Evolutionary conservation across 2,797 vertebrate genomes (phyloP).

Genomic region (Agapornis canus): DNA sequence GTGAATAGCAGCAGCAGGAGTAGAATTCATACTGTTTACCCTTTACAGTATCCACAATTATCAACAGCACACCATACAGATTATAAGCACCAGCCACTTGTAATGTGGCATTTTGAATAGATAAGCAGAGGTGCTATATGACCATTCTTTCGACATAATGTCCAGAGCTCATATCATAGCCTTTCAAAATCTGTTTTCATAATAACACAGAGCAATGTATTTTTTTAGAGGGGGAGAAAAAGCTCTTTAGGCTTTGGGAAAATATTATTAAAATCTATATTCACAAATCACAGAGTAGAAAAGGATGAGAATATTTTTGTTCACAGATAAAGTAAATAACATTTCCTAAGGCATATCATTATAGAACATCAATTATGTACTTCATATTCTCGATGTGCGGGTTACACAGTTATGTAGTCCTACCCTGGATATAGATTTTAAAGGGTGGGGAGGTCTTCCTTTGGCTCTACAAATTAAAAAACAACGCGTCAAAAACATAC

Average conservation of each 20-base stretch:
- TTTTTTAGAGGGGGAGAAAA: neutral
- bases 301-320: constrained; percentile 43
- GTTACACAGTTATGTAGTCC: neutral
- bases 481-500: constrained; percentile 60
- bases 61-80: constrained; percentile 80
- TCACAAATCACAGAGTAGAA: neutral
- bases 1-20: constrained; percentile 74
- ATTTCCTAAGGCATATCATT: constrained; percentile 22
- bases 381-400: neutral
- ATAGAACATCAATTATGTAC: constrained; percentile 28
- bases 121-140: constrained; percentile 77
- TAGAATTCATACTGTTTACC: constrained; percentile 83
- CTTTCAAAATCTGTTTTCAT: constrained; percentile 55
- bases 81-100: constrained; percentile 81
- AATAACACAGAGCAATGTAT: neutral
- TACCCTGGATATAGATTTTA: constrained; percentile 33
- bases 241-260: neutral
- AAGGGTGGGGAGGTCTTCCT: constrained; percentile 38
- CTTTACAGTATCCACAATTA: constrained; percentile 84
- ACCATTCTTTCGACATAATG: constrained; percentile 71
- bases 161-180: constrained; percentile 58
- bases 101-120: constrained; percentile 80
- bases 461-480: constrained; percentile 63
- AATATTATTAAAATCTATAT: neutral
- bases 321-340: constrained; percentile 31